A percentile compares a stretch with the other conserved stretches of the same genome.
These are phyloP conservation scores for Ailuropoda melanoleuca DNA, from an alignment of 2,113 vertebrate genomes.

Conservation along the genomic window DNA sequence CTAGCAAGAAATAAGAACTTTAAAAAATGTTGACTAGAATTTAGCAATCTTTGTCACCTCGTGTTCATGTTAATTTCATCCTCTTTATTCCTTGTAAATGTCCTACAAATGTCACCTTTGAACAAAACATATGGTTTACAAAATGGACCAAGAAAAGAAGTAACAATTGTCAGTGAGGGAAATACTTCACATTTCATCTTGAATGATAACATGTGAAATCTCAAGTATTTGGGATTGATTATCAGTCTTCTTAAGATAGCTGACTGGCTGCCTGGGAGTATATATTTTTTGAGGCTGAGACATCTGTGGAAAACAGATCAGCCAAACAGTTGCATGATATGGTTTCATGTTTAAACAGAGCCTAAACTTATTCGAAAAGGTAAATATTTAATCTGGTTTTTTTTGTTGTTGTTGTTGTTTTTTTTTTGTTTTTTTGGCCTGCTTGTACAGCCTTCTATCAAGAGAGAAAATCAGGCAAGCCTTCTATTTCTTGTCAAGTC, in stretches of 20 bases:
- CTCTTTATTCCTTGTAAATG: conserved; percentile 10
- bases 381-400: not conserved
- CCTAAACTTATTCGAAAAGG: not conserved
- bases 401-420: not conserved
- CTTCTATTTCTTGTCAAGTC: not conserved
- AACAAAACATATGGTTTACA: not conserved
- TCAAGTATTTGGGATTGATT: not conserved
- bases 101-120: conserved; percentile 10
- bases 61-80: not conserved
- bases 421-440: not conserved
- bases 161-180: not conserved
- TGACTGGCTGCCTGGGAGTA: not conserved
- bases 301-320: not conserved
- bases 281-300: not conserved
- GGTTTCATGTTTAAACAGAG: not conserved
- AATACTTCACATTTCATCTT: not conserved
- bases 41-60: not conserved
- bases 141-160: not conserved
- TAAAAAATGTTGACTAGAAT: not conserved
- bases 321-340: not conserved
- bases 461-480: not conserved
- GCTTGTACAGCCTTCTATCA: not conserved
- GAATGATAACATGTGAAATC: not conserved
- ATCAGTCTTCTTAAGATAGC: not conserved
- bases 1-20: conserved; percentile 30